Conservation (phyloP, 92 coral and sea anemone species). For the Paramuricea clavata region DNA sequence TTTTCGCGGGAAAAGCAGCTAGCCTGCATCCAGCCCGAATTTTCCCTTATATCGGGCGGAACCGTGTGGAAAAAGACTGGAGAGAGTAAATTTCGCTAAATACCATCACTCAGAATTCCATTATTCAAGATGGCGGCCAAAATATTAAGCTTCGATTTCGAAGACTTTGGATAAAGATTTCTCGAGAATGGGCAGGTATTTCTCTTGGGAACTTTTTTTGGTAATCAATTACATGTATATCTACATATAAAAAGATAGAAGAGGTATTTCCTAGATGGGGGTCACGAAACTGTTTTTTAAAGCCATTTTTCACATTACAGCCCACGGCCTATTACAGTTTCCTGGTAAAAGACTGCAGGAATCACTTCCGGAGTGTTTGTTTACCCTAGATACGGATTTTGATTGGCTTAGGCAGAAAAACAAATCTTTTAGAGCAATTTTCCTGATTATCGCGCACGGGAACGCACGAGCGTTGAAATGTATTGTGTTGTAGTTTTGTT, state of each 20-base stretch:
- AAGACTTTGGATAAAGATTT: neutral
- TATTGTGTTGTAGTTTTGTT: no score
- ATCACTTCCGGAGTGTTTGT: no score
- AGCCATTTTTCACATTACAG: neutral
- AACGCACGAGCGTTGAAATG: no score
- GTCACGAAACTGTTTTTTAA: conserved; percentile 12
- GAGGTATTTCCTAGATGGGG: conserved; percentile 25
- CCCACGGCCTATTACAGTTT: conserved; percentile 27
- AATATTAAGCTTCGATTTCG: neutral
- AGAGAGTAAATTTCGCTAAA: no score
- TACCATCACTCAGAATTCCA: no score
- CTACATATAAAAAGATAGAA: neutral
- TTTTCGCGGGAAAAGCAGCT: neutral
- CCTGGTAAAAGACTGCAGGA: no score
- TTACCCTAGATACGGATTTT: no score
- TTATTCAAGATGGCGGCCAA: conserved; percentile 18
- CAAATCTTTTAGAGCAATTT: no score
- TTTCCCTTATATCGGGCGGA: neutral
- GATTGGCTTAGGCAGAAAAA: no score
- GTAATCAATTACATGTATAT: neutral
- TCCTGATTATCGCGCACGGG: no score
- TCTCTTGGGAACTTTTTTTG: conserved; percentile 30
- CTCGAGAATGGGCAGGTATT: neutral
- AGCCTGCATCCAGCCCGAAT: neutral
- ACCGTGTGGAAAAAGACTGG: neutral